Conservation (phyloP, 35 echinoderm and acorn worm genomes). For the Acanthaster planci region DNA sequence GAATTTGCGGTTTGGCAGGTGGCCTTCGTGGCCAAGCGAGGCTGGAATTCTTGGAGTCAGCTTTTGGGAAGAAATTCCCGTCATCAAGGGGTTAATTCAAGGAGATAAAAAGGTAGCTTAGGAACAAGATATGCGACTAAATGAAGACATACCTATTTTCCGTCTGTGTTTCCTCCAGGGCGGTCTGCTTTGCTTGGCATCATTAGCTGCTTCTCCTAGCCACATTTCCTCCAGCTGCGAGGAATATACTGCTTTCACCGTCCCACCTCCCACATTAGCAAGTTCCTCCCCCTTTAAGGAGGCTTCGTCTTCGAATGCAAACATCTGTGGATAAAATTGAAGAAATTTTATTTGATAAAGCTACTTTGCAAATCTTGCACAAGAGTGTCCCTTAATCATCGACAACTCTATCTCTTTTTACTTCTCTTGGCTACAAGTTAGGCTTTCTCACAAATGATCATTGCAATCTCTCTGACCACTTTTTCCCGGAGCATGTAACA, state of each 20-base stretch:
- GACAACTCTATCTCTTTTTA: too few species aligned
- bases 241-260: not conserved
- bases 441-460: not conserved
- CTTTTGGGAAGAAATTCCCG: too few species aligned
- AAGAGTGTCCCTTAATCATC: not conserved
- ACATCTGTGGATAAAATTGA: slow-evolving; percentile 42
- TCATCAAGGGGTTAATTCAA: too few species aligned
- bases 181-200: slow-evolving; percentile 23
- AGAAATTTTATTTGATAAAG: too few species aligned
- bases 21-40: too few species aligned
- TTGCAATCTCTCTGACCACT: too few species aligned
- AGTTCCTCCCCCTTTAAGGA: slow-evolving; percentile 77
- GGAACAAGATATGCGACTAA: too few species aligned
- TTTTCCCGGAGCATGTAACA: too few species aligned
- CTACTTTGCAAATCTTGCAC: too few species aligned
- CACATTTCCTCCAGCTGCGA: slow-evolving; percentile 26
- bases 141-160: slow-evolving; percentile 15
- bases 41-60: too few species aligned
- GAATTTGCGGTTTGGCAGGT: too few species aligned
- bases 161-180: slow-evolving; percentile 36
- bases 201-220: slow-evolving; percentile 35
- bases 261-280: slow-evolving; percentile 28
- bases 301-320: slow-evolving; percentile 84
- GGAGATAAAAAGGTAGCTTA: too few species aligned
- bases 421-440: not conserved